Base-by-base conservation (phyloP, 2,797 vertebrate genomes). In the Hephaestus fuliginosus region DNA sequence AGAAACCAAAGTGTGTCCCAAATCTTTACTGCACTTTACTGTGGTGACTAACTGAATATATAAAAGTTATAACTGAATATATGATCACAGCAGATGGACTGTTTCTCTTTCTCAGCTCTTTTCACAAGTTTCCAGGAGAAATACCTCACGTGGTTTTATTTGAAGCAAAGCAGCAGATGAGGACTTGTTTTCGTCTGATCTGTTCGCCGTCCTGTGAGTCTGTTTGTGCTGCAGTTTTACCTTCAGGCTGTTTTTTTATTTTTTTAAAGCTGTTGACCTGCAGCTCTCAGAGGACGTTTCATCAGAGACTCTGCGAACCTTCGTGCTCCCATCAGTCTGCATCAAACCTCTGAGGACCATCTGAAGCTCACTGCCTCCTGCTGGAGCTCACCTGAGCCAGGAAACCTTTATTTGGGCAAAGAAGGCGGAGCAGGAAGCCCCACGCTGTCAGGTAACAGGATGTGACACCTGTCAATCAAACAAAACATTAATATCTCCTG, bases 171-270 rank as follows among this genome's bases (percentile, higher is more conserved):
- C 36, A 55, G 33, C 48, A n/a, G 48, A 3, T 14, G 12, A 20
- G 7, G 12, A 3, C 9, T 30, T 76, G 74, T 49, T 72, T 49
- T 62, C 5, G 6, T 30, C 14, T 2, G 4, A 13, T 2, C 1
- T 46, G 7, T 15, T 20, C 8, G 51, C n/a, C 7, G 0, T 30
- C 57, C 3, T 41, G 44, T 43, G 18, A 41, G 17, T 20, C 7
- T 70, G 74, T 71, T 82, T 76, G 63, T 65, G 70, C 46, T 56
- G 33, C 62, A 58, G 1, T 30, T 74, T 68, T 5, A 57, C 60
- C 80, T 52, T 46, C 73, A 52, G 76, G 80, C 80, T 86, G 84
- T 82, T 83, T 62, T 82, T 53, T 25, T 2, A 14, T 22, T 30
- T 51, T 33, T 33, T 33, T 33, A 1, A 28, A 69, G 57, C 7